phyloP scores from a whole-genome alignment of 1,140 invertebrate genomes.

The Laodelphax striatellus region DNA sequence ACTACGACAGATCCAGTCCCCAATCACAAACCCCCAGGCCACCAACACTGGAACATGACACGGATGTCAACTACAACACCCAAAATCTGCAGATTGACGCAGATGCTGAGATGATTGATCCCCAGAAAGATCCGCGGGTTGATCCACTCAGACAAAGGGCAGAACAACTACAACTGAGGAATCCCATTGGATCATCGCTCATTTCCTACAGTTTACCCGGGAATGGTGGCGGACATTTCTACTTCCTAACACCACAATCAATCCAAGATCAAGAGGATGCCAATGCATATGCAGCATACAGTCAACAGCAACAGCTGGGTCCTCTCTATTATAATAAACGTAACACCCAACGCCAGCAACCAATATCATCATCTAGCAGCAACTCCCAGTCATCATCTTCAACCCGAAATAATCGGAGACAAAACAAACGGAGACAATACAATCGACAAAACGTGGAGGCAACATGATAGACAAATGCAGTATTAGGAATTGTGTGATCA shows the following conservation, averaged over 20 bases:
- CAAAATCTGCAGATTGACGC: conserved; percentile 39
- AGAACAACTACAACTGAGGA: not conserved
- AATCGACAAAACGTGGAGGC: too few species aligned
- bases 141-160: not conserved
- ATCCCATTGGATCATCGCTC: conserved; percentile 17
- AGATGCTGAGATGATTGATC: conserved; percentile 37
- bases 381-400: not conserved
- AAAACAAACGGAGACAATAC: too few species aligned
- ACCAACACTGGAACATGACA: conserved; percentile 32
- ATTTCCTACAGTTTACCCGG: conserved; percentile 49
- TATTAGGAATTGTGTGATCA: too few species aligned
- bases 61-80: conserved; percentile 38
- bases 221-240: conserved; percentile 54
- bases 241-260: conserved; percentile 59
- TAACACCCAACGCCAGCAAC: conserved; percentile 2
- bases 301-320: too few species aligned
- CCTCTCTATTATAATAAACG: conserved; percentile 4
- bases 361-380: not conserved
- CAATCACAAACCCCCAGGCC: conserved; percentile 19
- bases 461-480: too few species aligned
- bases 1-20: conserved; percentile 9
- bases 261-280: conserved; percentile 13
- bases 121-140: not conserved
- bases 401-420: too few species aligned
- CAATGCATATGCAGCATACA: too few species aligned